These are phyloP conservation scores for Stenoptilia bipunctidactyla DNA, from an alignment of 2,888 invertebrate genomes.

Conservation along the genomic window DNA sequence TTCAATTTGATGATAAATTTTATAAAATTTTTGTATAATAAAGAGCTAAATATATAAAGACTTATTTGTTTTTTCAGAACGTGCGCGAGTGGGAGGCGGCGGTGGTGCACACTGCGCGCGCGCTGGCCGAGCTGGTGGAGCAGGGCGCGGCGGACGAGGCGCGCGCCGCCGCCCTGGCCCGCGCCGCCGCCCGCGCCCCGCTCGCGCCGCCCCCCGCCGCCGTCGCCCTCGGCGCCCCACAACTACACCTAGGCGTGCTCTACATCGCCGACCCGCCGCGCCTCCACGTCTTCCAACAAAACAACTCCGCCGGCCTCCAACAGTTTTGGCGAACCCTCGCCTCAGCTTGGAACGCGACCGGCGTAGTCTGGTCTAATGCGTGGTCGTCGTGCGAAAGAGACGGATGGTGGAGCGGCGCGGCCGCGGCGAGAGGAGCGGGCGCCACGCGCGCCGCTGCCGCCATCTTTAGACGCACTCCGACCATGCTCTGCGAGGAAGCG, in stretches of 20 bases:
- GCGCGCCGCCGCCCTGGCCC: conserved; percentile 50
- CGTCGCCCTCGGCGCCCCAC: conserved; percentile 61
- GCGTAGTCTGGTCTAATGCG: conserved; percentile 56
- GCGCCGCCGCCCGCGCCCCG: conserved; percentile 48
- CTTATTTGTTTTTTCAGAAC: conserved; percentile 39
- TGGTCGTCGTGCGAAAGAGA: conserved; percentile 57
- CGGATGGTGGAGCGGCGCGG: conserved; percentile 58
- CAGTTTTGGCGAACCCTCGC: conserved; percentile 69
- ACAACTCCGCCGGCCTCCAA: conserved; percentile 59
- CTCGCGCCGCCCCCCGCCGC: conserved; percentile 52
- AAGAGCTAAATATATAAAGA: too few relatives aligned
- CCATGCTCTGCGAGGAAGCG: conserved; percentile 80
- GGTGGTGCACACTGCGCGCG: conserved; percentile 52
- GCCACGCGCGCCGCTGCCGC: conserved; percentile 70
- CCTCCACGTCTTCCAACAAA: conserved; percentile 57
- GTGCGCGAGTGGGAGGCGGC: conserved; percentile 54
- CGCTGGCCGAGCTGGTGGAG: conserved; percentile 55
- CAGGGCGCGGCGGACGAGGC: conserved; percentile 49
- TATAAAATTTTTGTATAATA: neutral
- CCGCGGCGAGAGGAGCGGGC: conserved; percentile 51
- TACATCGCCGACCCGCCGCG: conserved; percentile 47
- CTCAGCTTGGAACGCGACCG: conserved; percentile 57
- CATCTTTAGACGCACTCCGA: conserved; percentile 71
- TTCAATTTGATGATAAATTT: too few relatives aligned
- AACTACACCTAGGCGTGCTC: conserved; percentile 60